Base-by-base conservation (phyloP, 2,113 vertebrate genomes). In the Bostrychus sinensis region DNA sequence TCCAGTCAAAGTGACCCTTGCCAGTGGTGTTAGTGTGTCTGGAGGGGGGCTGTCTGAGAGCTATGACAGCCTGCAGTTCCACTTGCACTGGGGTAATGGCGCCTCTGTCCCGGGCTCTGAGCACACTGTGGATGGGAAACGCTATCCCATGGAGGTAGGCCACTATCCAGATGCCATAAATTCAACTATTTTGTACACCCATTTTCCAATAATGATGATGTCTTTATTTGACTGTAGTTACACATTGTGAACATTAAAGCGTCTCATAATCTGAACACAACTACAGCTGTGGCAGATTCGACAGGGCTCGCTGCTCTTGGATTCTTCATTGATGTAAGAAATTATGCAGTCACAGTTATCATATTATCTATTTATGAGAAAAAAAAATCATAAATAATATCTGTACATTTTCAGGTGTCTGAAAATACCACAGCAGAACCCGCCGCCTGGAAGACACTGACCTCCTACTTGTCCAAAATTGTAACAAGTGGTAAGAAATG, bases 81-180 rank as follows among this genome's bases (percentile, higher is more conserved):
- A 92, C 66, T 19, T 92, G 28, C 91, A 92, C 65, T 93, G 91
- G 91, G 90, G 90, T 0, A 82, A 89, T 0, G 70, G 80, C 1
- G 1, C 26, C 6, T 23, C 46, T 0, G 1, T 26, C 0, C 86
- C 83, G 0, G 91, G 92, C 1, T 90, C 92, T 0, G 92, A 93
- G 26, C 92, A 93, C 17, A 70, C 73, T 3, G 68, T 93, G 36
- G 23, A 92, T 36, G 82, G 86, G 13, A 80, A 70, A 12, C 73
- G 26, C 0, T 89, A 80, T 48, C 62, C 90, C 19, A 91, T 92
- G 91, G 92, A 92, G 90, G 92, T 91, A 56, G 28, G 39, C 6
- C 12, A 8, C 30, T 32, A 3, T 8, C 8, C 5, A 25, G 5
- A 6, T 7, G 4, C 3, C 4, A 7, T 9, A 5, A 5, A 42